Percentiles rank a stretch among this genome's conserved stretches.
These are phyloP conservation scores for Drosophila tanythrix DNA, from an alignment of 2,888 invertebrate species.

Conservation along the genomic window DNA sequence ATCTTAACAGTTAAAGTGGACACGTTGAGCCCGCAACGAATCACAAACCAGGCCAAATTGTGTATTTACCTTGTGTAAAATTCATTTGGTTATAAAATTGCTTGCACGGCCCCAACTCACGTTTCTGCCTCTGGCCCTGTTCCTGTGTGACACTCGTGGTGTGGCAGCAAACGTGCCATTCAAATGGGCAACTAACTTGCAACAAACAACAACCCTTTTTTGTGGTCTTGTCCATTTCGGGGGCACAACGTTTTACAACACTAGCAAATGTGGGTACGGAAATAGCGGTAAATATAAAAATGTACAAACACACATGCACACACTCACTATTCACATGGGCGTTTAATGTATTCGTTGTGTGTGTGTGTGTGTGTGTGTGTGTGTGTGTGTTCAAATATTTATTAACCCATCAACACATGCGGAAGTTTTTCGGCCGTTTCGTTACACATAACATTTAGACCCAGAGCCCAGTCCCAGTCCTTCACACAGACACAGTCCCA, in stretches of 20 bases:
- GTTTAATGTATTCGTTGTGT: constrained; percentile 39
- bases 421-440: constrained; percentile 79
- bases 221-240: constrained; percentile 69
- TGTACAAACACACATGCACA: constrained; percentile 17
- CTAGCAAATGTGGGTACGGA: constrained; percentile 71
- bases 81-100: constrained; percentile 78
- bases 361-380: constrained; percentile 48
- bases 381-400: constrained; percentile 80
- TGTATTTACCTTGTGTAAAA: constrained; percentile 66
- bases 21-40: constrained; percentile 57
- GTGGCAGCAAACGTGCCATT: constrained; percentile 58
- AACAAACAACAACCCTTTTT: constrained; percentile 75
- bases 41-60: constrained; percentile 75
- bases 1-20: constrained; percentile 39
- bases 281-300: constrained; percentile 81
- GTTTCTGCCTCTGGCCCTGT: neutral
- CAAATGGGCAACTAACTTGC: constrained; percentile 78
- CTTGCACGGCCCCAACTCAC: constrained; percentile 27
- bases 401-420: constrained; percentile 83
- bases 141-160: constrained; percentile 1
- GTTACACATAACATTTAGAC: constrained; percentile 61
- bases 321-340: constrained; percentile 20
- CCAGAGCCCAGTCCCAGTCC: constrained; percentile 26
- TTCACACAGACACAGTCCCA: constrained; percentile 6
- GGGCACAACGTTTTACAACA: constrained; percentile 75